Base-by-base conservation (phyloP, 1,140 invertebrate genomes). In the Papilio xuthus region DNA sequence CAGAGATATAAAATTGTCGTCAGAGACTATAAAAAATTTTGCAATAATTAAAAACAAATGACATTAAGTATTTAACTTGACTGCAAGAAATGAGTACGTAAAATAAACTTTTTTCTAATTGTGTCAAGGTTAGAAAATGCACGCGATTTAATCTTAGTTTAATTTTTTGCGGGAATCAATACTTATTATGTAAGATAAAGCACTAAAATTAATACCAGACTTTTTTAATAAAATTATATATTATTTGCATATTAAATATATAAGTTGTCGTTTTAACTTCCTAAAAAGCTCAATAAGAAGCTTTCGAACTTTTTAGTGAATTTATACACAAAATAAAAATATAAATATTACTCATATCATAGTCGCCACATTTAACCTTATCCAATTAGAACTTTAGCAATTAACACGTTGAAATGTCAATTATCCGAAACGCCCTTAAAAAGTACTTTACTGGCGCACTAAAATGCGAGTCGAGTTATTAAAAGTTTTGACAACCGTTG, bases 381-480 rank as follows among this genome's bases (percentile, higher is more conserved):
- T 9, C 72, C 72, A 75, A 53, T 75, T 56, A 75, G 26, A 56
- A 75, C 44, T 75, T 75, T 7, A 53, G 72, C 44, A 53, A 75
- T 75, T 75, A 75, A 75, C 72, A 75, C 72, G 23, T 75, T 28
- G 26, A 47, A 56, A 75, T 75, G 72, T 53, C 72, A n/a, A 74
- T 74, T 53, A 53, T 28, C 9, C 23, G 28, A 47, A 53, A 74
- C 15, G 15, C 41, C 44, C 72, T 26, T 74, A 74, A 74, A n/a
- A 74, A 74, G 60, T 74, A 74, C 26, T 74, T 74, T 53, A 74
- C 44, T 32, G 72, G 47, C 23, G 15, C 26, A 74, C 42, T 74
- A 74, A 74, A 74, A 53, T 74, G 72, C 72, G 47, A 23, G 42
- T 23, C 20, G 72, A 53, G 72, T 74, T 74, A 74, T 74, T 74